These are phyloP conservation scores for Diadegma fenestrale DNA, from an alignment of 2,888 invertebrate genomes.

Conservation along the genomic window DNA sequence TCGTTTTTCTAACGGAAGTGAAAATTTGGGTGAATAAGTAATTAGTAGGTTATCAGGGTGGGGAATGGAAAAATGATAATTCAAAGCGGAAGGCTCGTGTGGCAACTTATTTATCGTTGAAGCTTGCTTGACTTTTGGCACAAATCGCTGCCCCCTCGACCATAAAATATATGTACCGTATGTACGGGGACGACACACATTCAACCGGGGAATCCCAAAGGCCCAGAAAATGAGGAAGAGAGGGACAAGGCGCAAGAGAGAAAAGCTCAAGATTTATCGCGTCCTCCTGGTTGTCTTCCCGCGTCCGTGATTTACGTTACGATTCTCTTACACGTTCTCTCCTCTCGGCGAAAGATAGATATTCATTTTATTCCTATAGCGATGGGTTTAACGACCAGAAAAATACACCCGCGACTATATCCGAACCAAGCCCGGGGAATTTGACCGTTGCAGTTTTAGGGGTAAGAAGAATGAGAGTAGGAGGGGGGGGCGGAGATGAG, in stretches of 20 bases:
- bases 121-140: slow-evolving; percentile 50
- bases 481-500: background rate
- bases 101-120: slow-evolving; percentile 56
- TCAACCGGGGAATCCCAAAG: slow-evolving; percentile 3
- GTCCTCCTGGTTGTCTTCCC: slow-evolving; percentile 55
- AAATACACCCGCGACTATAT: slow-evolving; percentile 56
- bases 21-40: slow-evolving; percentile 27
- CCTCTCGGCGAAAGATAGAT: slow-evolving; percentile 60
- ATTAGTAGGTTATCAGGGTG: slow-evolving; percentile 50
- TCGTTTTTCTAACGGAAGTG: background rate
- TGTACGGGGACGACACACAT: slow-evolving; percentile 18
- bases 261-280: slow-evolving; percentile 63
- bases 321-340: slow-evolving; percentile 56
- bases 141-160: slow-evolving; percentile 36
- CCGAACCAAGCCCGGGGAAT: slow-evolving; percentile 29
- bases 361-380: slow-evolving; percentile 62
- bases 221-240: slow-evolving; percentile 13
- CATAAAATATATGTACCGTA: slow-evolving; percentile 53
- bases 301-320: slow-evolving; percentile 66
- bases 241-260: background rate
- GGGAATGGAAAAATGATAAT: slow-evolving; percentile 21
- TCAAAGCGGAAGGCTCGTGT: slow-evolving; percentile 31
- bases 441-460: slow-evolving; percentile 37
- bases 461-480: background rate
- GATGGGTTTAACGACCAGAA: slow-evolving; percentile 63